A percentile compares a stretch with the other conserved stretches of the same genome.
Conservation (phyloP, 2,888 invertebrate genomes). For the Melanotus villosus region DNA sequence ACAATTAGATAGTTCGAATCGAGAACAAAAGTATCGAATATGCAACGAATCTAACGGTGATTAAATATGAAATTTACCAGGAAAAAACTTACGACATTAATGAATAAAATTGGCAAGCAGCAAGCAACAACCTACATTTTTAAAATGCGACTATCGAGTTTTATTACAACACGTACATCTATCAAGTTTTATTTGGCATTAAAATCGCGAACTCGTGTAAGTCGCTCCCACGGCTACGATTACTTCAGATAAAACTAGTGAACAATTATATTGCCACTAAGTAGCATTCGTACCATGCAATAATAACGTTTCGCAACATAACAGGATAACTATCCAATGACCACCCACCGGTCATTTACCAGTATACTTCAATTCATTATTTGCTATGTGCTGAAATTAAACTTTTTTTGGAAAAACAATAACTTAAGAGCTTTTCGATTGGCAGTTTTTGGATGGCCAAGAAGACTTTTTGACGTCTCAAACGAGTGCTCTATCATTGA, state of each 20-base stretch:
- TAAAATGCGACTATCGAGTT: conserved; percentile 34
- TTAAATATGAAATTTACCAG: neutral
- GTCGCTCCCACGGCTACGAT: conserved; percentile 42
- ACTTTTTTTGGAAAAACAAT: no score
- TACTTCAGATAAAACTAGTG: conserved; percentile 38
- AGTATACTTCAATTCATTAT: neutral
- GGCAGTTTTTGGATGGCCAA: no score
- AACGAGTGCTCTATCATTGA: no score
- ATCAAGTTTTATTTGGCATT: conserved; percentile 42
- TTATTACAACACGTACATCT: conserved; percentile 37
- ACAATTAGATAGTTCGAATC: neutral
- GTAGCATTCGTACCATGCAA: conserved; percentile 34
- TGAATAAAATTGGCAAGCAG: conserved; percentile 30
- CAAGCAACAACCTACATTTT: conserved; percentile 28
- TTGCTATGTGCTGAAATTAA: no score
- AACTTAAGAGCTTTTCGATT: no score
- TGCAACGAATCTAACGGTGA: neutral
- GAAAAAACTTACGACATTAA: conserved; percentile 18
- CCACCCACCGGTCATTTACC: conserved; percentile 23
- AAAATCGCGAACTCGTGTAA: conserved; percentile 37
- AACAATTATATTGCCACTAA: conserved; percentile 43
- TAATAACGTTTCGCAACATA: conserved; percentile 33
- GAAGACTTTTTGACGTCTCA: no score
- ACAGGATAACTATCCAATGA: conserved; percentile 19
- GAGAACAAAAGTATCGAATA: neutral